Evolutionary conservation across 1,140 invertebrate species (phyloP).

Genomic region (Atopsyche davidsoni): DNA sequence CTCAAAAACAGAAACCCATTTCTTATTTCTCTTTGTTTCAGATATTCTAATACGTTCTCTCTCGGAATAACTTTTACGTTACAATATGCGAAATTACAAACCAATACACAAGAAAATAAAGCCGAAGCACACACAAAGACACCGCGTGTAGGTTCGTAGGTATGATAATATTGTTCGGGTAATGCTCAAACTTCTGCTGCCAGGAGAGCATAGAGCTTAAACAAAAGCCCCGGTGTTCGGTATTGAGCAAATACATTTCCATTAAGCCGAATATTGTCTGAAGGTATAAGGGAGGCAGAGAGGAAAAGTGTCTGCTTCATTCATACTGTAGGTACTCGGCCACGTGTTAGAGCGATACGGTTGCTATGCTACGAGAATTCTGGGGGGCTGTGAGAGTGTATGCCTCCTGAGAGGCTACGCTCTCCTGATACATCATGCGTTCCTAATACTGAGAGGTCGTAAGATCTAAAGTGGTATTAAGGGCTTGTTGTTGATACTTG

Average conservation of each 20-base stretch:
- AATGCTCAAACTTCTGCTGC: not conserved
- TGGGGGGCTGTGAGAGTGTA: not conserved
- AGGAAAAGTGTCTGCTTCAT: slow-evolving; percentile 16
- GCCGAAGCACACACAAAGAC: no score
- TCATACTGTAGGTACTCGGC: not conserved
- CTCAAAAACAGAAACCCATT: no score
- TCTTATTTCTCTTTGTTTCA: no score
- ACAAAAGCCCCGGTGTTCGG: slow-evolving; percentile 22
- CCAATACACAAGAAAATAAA: no score
- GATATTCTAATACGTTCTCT: no score
- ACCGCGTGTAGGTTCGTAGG: no score
- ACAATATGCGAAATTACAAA: no score
- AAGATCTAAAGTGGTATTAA: not conserved
- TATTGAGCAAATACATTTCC: slow-evolving; percentile 25
- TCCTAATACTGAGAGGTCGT: not conserved
- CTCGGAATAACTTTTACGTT: no score
- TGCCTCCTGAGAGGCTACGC: not conserved
- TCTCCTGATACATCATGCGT: slow-evolving; percentile 3
- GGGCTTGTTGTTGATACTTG: no score
- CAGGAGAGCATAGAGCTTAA: not conserved
- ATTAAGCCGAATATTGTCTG: slow-evolving; percentile 18
- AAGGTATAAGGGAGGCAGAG: slow-evolving; percentile 6
- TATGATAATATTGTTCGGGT: no score
- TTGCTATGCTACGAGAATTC: slow-evolving; percentile 1
- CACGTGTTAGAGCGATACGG: slow-evolving; percentile 11